A percentile compares a stretch with the other conserved stretches of the same genome.
Evolutionary conservation across 53 echinoderm and acorn worm species (phyloP).

Genomic region (Antedon mediterranea): DNA sequence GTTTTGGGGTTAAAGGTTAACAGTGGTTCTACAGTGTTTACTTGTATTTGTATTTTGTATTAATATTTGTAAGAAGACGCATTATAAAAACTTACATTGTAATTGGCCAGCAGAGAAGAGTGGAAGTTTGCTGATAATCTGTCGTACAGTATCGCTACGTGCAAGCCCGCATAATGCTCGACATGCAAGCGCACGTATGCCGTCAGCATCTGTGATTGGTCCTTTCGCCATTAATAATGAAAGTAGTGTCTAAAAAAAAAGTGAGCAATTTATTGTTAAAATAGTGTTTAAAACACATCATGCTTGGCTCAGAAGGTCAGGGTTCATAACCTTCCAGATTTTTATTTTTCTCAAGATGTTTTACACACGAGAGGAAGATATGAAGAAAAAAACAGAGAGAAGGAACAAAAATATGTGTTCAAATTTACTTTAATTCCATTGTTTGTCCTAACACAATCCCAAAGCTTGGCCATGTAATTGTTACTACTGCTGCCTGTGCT

Average conservation of each 20-base stretch:
- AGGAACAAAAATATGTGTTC: no score
- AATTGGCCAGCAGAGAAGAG: conserved; percentile 66
- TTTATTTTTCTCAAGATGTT: no score
- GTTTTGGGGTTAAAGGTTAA: no score
- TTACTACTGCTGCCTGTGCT: conserved; percentile 27
- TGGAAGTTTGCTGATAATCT: conserved; percentile 88
- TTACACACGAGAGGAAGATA: no score
- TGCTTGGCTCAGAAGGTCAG: no score
- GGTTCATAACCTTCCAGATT: no score
- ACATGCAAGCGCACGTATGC: conserved; percentile 74
- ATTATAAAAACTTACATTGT: conserved; percentile 37
- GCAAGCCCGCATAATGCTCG: conserved; percentile 87
- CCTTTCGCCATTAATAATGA: conserved; percentile 64
- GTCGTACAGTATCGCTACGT: conserved; percentile 62
- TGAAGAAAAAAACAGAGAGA: no score
- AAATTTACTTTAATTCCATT: conserved; percentile 94
- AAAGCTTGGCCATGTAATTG: conserved; percentile 59
- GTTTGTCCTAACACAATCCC: conserved; percentile 68
- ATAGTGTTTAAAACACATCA: no score
- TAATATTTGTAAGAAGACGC: no score
- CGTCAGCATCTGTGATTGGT: conserved; percentile 86
- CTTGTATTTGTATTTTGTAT: no score
- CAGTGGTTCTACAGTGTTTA: no score
- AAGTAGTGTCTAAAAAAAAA: conserved; percentile 47
- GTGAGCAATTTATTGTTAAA: no score